Percentiles rank a stretch among this genome's conserved stretches.
These are phyloP conservation scores for Tiaroga cobitis DNA, from an alignment of 2,797 vertebrate species.

Conservation along the genomic window DNA sequence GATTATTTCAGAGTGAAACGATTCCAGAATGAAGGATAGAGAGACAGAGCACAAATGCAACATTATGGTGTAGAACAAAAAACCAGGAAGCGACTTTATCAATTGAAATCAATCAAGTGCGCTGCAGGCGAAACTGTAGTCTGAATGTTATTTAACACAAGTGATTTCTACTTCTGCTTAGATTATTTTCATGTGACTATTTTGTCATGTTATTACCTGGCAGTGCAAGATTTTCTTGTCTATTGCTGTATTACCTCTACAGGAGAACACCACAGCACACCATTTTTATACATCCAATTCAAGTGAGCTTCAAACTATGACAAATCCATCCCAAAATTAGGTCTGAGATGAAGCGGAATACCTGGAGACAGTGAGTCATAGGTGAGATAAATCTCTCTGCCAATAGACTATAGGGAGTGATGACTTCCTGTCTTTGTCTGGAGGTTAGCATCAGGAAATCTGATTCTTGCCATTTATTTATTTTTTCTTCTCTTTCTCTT, in stretches of 20 bases:
- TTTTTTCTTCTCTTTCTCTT: not conserved
- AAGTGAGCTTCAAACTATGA: slow-evolving; percentile 52
- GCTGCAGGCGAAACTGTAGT: slow-evolving; percentile 1
- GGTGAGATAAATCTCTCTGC: slow-evolving; percentile 57
- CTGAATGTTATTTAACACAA: slow-evolving; percentile 19
- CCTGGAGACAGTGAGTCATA: slow-evolving; percentile 58
- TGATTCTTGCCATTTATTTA: slow-evolving; percentile 10
- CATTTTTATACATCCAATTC: slow-evolving; percentile 48
- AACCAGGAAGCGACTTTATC: slow-evolving; percentile 22
- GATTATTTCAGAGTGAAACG: not conserved
- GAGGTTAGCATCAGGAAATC: slow-evolving; percentile 43
- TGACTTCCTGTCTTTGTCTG: slow-evolving; percentile 57
- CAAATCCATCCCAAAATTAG: slow-evolving; percentile 56
- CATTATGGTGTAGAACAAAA: slow-evolving; percentile 9
- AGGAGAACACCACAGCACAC: slow-evolving; percentile 17
- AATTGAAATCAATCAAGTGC: slow-evolving; percentile 19
- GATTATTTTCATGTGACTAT: slow-evolving; percentile 24
- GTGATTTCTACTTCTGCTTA: slow-evolving; percentile 24
- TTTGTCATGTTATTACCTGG: slow-evolving; percentile 27
- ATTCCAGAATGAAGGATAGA: not conserved
- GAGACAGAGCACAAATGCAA: not conserved
- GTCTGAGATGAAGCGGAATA: slow-evolving; percentile 50
- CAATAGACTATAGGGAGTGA: slow-evolving; percentile 51
- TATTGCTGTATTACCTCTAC: slow-evolving; percentile 33
- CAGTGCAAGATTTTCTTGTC: not conserved